These are phyloP conservation scores for Polyommatus iphigenia DNA, from an alignment of 2,888 invertebrate species.

Conservation along the genomic window DNA sequence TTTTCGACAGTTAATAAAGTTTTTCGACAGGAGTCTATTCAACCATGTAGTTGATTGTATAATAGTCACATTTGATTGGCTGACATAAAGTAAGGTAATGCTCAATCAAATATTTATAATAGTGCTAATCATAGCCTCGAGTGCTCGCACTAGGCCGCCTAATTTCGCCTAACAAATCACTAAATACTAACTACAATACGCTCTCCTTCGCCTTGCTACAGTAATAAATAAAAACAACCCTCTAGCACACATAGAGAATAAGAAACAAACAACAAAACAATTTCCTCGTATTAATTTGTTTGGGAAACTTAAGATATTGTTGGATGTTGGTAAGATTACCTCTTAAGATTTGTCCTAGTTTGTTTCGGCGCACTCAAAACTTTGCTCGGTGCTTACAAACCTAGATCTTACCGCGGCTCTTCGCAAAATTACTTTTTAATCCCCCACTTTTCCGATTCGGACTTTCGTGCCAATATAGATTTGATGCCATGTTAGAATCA, in stretches of 20 bases:
- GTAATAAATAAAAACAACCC: not conserved
- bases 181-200: too few species aligned
- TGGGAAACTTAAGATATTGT: constrained; percentile 27
- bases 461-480: constrained; percentile 2
- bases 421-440: constrained; percentile 30
- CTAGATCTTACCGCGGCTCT: constrained; percentile 25
- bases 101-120: too few species aligned
- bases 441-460: constrained; percentile 20
- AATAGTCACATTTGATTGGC: too few species aligned
- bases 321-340: constrained; percentile 29
- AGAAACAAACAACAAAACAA: constrained; percentile 23
- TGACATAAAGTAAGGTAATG: too few species aligned
- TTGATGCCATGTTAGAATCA: not conserved
- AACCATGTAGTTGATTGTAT: too few species aligned
- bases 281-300: constrained; percentile 29
- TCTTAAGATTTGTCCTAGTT: constrained; percentile 31
- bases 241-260: not conserved
- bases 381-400: constrained; percentile 22
- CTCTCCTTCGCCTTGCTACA: not conserved
- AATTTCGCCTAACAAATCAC: too few species aligned
- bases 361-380: constrained; percentile 30
- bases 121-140: too few species aligned
- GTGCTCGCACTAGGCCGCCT: too few species aligned
- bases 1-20: too few species aligned
- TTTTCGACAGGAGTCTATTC: too few species aligned